These are phyloP conservation scores for Turritopsis rubra DNA, from an alignment of 30 jellyfish, hydroid and myxozoan species.

Conservation along the genomic window DNA sequence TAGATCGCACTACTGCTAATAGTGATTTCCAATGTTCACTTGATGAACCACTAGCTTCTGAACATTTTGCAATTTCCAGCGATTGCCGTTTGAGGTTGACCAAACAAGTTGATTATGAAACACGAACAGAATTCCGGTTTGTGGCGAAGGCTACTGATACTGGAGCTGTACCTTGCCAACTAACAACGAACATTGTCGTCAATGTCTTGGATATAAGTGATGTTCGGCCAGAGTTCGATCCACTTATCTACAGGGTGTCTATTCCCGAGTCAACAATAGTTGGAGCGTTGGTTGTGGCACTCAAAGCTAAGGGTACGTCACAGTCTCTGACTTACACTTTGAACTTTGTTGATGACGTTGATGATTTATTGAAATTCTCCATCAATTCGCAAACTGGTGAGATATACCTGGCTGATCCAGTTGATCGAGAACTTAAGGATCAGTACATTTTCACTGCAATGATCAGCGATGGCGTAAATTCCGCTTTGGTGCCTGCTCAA, in stretches of 20 bases:
- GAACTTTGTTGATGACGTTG: not conserved
- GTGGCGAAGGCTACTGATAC: slow-evolving; percentile 41
- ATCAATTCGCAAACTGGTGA: slow-evolving; percentile 48
- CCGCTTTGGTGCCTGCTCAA: slow-evolving; percentile 38
- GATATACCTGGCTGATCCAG: slow-evolving; percentile 23
- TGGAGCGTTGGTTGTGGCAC: slow-evolving; percentile 25
- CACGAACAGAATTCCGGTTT: slow-evolving; percentile 2
- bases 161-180: slow-evolving; percentile 12
- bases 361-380: slow-evolving; percentile 19
- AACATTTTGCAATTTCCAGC: slow-evolving; percentile 1
- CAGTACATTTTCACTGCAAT: slow-evolving; percentile 34
- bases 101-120: slow-evolving; percentile 22
- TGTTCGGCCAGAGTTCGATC: slow-evolving; percentile 20
- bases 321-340: not conserved
- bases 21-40: not conserved
- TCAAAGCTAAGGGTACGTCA: slow-evolving; percentile 9
- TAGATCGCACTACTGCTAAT: not conserved
- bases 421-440: slow-evolving; percentile 58
- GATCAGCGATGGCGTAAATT: slow-evolving; percentile 59
- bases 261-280: slow-evolving; percentile 30
- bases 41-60: slow-evolving; percentile 26
- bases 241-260: slow-evolving; percentile 4
- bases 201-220: slow-evolving; percentile 27
- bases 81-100: not conserved
- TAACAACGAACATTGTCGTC: slow-evolving; percentile 23